Evolutionary conservation across 2,797 vertebrate genomes (phyloP), one percentile per base, ranked within the genome.

Genomic region (Phrynocephalus vlangalii): DNA sequence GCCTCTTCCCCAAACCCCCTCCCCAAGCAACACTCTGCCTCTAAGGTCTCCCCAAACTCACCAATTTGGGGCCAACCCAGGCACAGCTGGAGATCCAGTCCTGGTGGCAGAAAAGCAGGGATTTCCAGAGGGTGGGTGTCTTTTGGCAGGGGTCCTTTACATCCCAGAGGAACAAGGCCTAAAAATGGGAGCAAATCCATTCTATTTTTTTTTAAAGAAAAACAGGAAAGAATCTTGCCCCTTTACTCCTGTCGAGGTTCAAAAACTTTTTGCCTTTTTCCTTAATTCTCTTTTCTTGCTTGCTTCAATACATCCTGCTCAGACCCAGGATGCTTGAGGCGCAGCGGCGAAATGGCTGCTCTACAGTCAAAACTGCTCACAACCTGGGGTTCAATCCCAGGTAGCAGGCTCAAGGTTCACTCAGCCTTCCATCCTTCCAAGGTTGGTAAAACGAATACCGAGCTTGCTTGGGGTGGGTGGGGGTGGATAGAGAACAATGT

Each of bases 1-100:
- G 24, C 48, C 9, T 6, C 6, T 6, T 13, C 72, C 50, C 66
- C 63, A 13, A 52, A 1, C 10, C 3, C 5, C 18, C 67, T 68
- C 30, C 9, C 7, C n/a, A 72, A 18, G 22, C 2, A 5, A 50
- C 11, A 71, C 3, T 6, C 48, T 72, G 10, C 44, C 38, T 79
- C 13, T 3, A 2, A 4, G 2, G 79, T 72, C 52, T 3, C 11
- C 16, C 75, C 56, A 75, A 78, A 92, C 96, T 94, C 88, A 98
- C 98, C 96, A 96, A 79, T 1, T 90, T 73, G 63, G 84, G 63
- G 81, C 93, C 88, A 71, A 96, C 97, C 98, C 98, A 98, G 71
- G 95, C 94, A 85, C 97, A 98, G 91, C 95, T 95, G 1, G 97
- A 98, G 94, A 99, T 95, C 98, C 98, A 99, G 96, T 98, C 98